Conservation (phyloP, 1,140 invertebrate genomes). For the Copidosoma floridanum region DNA sequence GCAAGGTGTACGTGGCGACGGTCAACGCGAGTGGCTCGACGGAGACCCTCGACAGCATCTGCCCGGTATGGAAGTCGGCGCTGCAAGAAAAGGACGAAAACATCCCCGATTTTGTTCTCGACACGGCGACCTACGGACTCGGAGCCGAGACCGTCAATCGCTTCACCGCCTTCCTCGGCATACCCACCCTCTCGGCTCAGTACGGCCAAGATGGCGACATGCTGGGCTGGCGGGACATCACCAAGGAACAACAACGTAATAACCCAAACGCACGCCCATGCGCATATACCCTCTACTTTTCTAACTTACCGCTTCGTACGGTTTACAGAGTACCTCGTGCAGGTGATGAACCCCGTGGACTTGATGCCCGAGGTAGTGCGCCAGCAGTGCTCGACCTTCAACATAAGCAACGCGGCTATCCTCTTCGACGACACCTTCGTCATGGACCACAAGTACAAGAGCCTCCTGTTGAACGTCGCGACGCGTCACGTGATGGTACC, state of each 20-base stretch:
- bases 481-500: constrained; percentile 80
- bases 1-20: constrained; percentile 36
- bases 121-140: constrained; percentile 73
- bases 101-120: constrained; percentile 74
- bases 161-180: constrained; percentile 71
- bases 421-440: constrained; percentile 85
- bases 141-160: constrained; percentile 81
- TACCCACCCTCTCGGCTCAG: constrained; percentile 80
- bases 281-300: no score
- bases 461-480: constrained; percentile 80
- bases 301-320: not conserved
- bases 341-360: constrained; percentile 79
- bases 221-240: constrained; percentile 72
- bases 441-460: constrained; percentile 92
- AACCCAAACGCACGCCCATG: no score
- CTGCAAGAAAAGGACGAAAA: constrained; percentile 47
- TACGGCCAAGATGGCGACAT: constrained; percentile 81
- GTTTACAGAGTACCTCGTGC: constrained; percentile 60
- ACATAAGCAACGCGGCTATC: constrained; percentile 82
- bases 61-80: constrained; percentile 39
- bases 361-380: constrained; percentile 78
- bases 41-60: constrained; percentile 39
- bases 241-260: constrained; percentile 61
- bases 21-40: constrained; percentile 40
- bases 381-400: constrained; percentile 75